These are phyloP conservation scores for Onychostoma macrolepis DNA, from an alignment of 2,113 vertebrate species.

Conservation along the genomic window DNA sequence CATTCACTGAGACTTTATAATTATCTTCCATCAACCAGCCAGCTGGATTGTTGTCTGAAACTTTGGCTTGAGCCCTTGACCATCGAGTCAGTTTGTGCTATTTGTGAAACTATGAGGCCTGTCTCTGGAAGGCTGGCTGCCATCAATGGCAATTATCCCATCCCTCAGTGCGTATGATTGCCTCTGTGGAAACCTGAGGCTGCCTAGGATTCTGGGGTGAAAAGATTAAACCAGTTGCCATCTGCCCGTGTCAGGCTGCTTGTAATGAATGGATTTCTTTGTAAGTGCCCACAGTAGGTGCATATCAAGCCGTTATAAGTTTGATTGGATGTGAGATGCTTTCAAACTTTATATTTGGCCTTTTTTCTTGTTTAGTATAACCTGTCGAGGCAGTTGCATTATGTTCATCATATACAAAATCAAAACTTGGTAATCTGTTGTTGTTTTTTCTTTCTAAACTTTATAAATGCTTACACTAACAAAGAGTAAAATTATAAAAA, in stretches of 20 bases:
- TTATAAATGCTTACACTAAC: background rate
- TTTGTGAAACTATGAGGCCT: constrained; percentile 45
- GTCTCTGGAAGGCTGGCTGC: constrained; percentile 39
- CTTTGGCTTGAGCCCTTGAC: constrained; percentile 39
- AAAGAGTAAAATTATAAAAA: background rate
- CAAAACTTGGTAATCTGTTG: too few species aligned
- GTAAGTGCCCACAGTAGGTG: constrained; percentile 16
- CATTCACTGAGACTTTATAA: constrained; percentile 34
- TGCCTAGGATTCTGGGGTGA: constrained; percentile 36
- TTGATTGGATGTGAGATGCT: constrained; percentile 28
- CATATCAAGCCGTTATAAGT: constrained; percentile 16
- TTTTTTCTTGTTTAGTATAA: constrained; percentile 2
- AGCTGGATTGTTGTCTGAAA: constrained; percentile 24
- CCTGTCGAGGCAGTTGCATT: background rate
- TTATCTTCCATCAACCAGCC: constrained; percentile 21
- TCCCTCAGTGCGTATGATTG: constrained; percentile 52
- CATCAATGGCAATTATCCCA: constrained; percentile 52
- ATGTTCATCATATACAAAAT: background rate
- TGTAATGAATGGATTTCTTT: constrained; percentile 44
- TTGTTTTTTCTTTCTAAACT: background rate
- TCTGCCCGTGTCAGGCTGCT: constrained; percentile 29
- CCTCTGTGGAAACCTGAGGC: constrained; percentile 43
- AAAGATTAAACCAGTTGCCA: constrained; percentile 42
- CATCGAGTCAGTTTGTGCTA: constrained; percentile 38
- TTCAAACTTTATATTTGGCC: background rate